Conservation (phyloP, 2,888 invertebrate genomes). For the Cenopis cana region DNA sequence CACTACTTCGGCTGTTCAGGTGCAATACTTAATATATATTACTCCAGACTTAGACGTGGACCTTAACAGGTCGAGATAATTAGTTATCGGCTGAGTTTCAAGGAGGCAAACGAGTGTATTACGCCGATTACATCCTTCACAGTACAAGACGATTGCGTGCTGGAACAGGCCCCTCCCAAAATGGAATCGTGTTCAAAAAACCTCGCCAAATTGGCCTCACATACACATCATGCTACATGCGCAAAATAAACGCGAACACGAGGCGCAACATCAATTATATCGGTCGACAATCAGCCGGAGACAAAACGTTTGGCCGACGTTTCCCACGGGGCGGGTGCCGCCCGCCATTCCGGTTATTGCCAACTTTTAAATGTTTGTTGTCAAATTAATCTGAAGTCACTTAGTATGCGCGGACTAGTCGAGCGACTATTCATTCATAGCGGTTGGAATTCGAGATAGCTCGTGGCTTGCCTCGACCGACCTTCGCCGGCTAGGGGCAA, state of each 20-base stretch:
- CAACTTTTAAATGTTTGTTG: conserved; percentile 81
- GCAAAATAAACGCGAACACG: conserved; percentile 43
- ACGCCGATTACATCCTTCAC: conserved; percentile 37
- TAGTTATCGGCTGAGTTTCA: conserved; percentile 42
- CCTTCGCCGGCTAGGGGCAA: conserved; percentile 66
- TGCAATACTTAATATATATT: conserved; percentile 1
- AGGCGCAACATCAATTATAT: conserved; percentile 47
- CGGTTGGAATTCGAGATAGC: conserved; percentile 81
- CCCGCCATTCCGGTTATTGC: conserved; percentile 78
- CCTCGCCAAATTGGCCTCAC: conserved; percentile 64
- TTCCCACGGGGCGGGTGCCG: conserved; percentile 82
- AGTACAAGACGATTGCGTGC: conserved; percentile 52
- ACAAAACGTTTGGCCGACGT: conserved; percentile 67
- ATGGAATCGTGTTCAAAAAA: conserved; percentile 56
- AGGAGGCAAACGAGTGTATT: conserved; percentile 31
- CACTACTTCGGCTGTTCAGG: background rate
- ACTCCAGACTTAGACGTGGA: background rate
- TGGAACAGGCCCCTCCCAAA: conserved; percentile 48
- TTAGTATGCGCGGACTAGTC: conserved; percentile 81
- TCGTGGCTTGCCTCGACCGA: conserved; percentile 78
- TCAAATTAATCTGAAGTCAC: conserved; percentile 82
- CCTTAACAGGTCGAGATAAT: conserved; percentile 18
- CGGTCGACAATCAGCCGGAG: conserved; percentile 69
- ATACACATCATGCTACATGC: conserved; percentile 55
- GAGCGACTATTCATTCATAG: conserved; percentile 83